Base-by-base conservation (phyloP, 2,113 vertebrate genomes). In the Numida meleagris region DNA sequence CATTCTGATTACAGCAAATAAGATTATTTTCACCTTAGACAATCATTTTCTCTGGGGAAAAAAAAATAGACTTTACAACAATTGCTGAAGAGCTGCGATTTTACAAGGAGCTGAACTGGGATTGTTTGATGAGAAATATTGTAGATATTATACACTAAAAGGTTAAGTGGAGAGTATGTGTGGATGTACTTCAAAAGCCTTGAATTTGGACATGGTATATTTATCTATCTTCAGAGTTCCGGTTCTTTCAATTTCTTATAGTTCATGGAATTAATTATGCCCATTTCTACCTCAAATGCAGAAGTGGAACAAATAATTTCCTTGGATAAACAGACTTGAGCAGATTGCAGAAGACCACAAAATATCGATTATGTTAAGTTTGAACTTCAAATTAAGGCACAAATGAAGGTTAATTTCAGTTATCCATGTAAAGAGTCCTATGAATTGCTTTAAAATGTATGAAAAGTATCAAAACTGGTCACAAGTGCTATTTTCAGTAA, bases 341-440 rank as follows among this genome's bases (percentile, higher is more conserved):
- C 61, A 83, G 86, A 93, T 90, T 83, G 73, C 76, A 94, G 58
- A 58, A 95, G 86, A 93, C 90, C 88, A 92, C 92, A 78, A 90
- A 90, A 74, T 88, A 96, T 96, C 88, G 95, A 96, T 96, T 96
- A 95, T 92, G 92, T 90, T 92, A 96, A 96, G 46, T 86, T 31
- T 96, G 92, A 96, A 96, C 92, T 95, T 96, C 94, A 96, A 94
- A 95, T 94, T 93, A 96, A 88, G 86, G 90, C 90, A 70, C 61
- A 95, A 96, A 93, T 94, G 88, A 96, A 96, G 95, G 95, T 92
- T 96, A 96, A 95, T 96, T 93, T 92, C 68, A 31, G 73, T 81
- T 93, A 48, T 78, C 86, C 80, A 59, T 55, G 33, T 74, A 78
- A 83, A 75, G 45, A 77, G 19, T 77, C 72, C 78, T 63, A 66